Base-by-base conservation (phyloP, 2,113 vertebrate species). In the Lophotis ruficrista region DNA sequence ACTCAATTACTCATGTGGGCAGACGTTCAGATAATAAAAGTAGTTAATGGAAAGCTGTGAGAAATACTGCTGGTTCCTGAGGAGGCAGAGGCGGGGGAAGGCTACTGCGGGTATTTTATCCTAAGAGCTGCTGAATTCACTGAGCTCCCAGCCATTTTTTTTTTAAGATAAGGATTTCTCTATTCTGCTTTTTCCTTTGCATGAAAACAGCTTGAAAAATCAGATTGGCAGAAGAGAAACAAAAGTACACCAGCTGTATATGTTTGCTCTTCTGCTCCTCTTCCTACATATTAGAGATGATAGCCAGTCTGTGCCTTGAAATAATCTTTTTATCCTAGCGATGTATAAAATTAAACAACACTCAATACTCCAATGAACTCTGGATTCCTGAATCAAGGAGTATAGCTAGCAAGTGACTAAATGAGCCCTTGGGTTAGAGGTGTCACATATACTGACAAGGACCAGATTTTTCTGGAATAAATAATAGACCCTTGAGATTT, bases 11-110 rank as follows among this genome's bases (percentile, higher is more conserved):
- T 97, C 94, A 97, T 92, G 96, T 94, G 89, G 93, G 95, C 91
- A 97, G 97, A 96, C 61, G 3, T 96, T 96, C 97, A 94, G 95
- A 96, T 98, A 97, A 98, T 97, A 97, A 93, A 97, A 96, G 89
- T 86, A 84, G 96, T 96, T 97, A 97, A 96, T 95, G 95, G 92
- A 95, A 97, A 97, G 80, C 72, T 95, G 73, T 90, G 94, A 97
- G 87, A 98, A 97, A 97, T 96, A 92, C 83, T 97, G 93, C 96
- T 97, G 95, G 90, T 97, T 97, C 83, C 93, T 93, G 43, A 96
- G 91, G 91, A 97, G 95, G 84, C 84, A 96, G 90, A 91, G 86
- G 84, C 90, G 79, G 83, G 87, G 79, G 78, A 97, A 95, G 94
- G 73, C 92, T 90, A 61, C 90, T 83, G 86, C 24, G 53, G 61